Base-by-base conservation (phyloP, 2,113 vertebrate genomes). In the Hepsetus odoe region DNA sequence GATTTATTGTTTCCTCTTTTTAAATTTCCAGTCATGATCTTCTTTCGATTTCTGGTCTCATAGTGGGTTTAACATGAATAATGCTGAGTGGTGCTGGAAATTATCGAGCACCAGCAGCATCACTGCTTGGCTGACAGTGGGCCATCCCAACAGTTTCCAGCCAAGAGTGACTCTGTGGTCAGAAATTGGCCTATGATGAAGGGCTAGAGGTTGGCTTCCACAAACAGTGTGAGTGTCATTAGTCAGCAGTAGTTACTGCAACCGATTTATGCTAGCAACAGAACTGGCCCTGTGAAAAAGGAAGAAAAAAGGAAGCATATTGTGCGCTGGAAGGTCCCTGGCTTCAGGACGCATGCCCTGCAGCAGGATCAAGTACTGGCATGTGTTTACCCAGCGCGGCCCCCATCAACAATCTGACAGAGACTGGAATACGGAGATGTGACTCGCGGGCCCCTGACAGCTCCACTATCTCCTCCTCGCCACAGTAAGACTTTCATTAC, bases 401-500 rank as follows among this genome's bases (percentile, higher is more conserved):
- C 46, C 16, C 9, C 64, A 30, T 76, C 74, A 58, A 56, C 49
- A 24, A 56, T 56, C 64, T 58, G 64, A 75, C 18, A 46, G 30
- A 58, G 78, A 75, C 68, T 65, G 73, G 72, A 61, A 55, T 18
- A 24, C 22, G 53, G 44, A 72, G 68, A 35, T 42, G 56, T 53
- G 76, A 78, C 67, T 51, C 46, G 28, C 61, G 62, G 51, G 77
- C 68, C 72, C 46, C 51, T 53, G 58, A 71, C 64, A 58, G 67
- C 24, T 69, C 55, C 18, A 33, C 49, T 78, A 64, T 75, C 72
- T 84, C 56, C 35, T 22, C 66, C 71, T 35, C 85, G n/a, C n/a
- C 22, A 22, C 51, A 91, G 89, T 86, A 86, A 90, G 88, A 89
- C 88, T 91, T 91, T 84, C 88, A 91, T 91, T 91, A 90, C 87